Evolutionary conservation across 2,113 vertebrate species (phyloP), one percentile per base, ranked within the genome.

Genomic region (Aegithalos caudatus): DNA sequence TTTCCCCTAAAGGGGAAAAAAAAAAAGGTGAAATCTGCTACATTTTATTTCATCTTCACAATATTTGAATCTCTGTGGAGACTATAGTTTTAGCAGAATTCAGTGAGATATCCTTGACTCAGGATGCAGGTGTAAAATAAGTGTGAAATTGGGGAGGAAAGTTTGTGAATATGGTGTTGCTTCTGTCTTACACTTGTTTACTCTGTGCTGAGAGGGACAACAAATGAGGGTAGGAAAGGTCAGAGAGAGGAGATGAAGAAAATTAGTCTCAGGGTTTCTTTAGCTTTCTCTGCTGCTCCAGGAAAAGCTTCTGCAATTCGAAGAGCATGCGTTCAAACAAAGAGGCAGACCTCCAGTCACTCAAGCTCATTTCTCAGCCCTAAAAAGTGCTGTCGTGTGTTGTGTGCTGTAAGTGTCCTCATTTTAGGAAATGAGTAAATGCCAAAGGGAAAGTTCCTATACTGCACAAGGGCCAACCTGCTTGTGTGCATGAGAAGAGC

Each of bases 321-420:
- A 77, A 65, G 58, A 79, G 40, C 27, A 12, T n/a, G 7, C 25
- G 12, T 31, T 51, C 31, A 56, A 79, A 61, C 48, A 12, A 76
- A 65, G 37, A 80, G 12, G 7, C 19, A 42, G 50, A n/a, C 20
- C 21, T 8, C 20, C 57, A 18, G 21, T 47, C 3, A 0, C 8
- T 1, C 62, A 54, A 22, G 20, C 14, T 79, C 21, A 6, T 86
- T 71, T 83, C 53, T 77, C 33, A 87, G 42, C 37, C 37, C 70
- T 81, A 2, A 33, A 61, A 78, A 28, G 12, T 60, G 45, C 50
- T 42, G 40, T 27, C 31, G n/a, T 2, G 9, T 44, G 65, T 17
- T 0, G 0, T 3, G 62, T 74, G 35, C 21, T 5, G 1, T 31
- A 28, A 33, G 31, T 40, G n/a, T n/a, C n/a, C 31, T 38, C 22